Conservation (phyloP, 1,140 invertebrate genomes). For the Paracyclopina nana region DNA sequence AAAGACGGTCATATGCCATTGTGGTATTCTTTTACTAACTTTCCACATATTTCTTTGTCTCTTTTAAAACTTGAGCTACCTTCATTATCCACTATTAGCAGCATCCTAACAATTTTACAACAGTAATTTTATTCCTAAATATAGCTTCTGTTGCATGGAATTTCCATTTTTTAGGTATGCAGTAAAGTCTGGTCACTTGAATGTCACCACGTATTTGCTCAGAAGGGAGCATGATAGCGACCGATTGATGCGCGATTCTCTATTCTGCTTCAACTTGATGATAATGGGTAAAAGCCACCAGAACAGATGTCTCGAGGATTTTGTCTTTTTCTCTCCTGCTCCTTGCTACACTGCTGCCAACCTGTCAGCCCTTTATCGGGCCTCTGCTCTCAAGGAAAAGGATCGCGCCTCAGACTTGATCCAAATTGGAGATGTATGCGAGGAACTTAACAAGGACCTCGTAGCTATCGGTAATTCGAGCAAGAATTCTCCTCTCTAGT, state of each 20-base stretch:
- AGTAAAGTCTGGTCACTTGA: slow-evolving; percentile 50
- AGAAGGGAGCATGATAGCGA: slow-evolving; percentile 95
- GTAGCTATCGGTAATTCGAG: slow-evolving; percentile 35
- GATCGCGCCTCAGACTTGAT: slow-evolving; percentile 54
- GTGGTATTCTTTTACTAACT: no score
- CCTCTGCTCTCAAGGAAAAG: slow-evolving; percentile 46
- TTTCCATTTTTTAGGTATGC: neutral
- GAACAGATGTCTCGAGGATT: slow-evolving; percentile 89
- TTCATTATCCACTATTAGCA: no score
- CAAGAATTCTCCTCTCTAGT: neutral
- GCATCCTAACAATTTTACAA: no score
- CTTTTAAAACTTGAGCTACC: no score
- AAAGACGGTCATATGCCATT: slow-evolving; percentile 52
- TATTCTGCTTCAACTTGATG: slow-evolving; percentile 97
- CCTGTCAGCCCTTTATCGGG: slow-evolving; percentile 76
- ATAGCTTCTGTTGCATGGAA: no score
- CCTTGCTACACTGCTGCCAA: slow-evolving; percentile 96
- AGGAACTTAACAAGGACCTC: slow-evolving; percentile 88
- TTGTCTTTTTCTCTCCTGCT: slow-evolving; percentile 83
- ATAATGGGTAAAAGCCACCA: slow-evolving; percentile 89
- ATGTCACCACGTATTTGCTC: slow-evolving; percentile 82
- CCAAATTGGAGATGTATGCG: slow-evolving; percentile 81
- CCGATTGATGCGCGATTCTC: slow-evolving; percentile 77
- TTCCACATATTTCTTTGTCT: no score
- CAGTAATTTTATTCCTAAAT: no score